Base-by-base conservation (phyloP, 1,140 invertebrate genomes). In the Pseudomyrmex dendroicus region DNA sequence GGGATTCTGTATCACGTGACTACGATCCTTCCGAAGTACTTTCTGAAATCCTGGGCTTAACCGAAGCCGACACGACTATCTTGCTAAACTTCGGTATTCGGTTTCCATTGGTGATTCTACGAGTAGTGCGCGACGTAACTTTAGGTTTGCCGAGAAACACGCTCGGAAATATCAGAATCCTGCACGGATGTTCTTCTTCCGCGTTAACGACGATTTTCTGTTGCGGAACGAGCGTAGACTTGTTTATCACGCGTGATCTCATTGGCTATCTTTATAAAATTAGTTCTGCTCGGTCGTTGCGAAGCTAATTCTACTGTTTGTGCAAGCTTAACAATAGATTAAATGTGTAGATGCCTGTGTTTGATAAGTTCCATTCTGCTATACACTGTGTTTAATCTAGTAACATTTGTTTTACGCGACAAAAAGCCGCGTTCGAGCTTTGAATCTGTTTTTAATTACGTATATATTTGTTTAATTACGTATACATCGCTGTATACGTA, bases 11-110 rank as follows among this genome's bases (percentile, higher is more conserved):
- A 25, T 46, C 46, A 59, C 54, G 52, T 78, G 64, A 78, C 63
- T 56, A 22, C 20, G 66, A 70, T 72, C 76, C 56, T 72, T 61
- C 50, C 13, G 13, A 77, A 25, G 62, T 57, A 77, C 62, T 67
- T 77, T 77, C 76, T 22, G n/a, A 80, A 72, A 80, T 80, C 76
- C 64, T 25, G 22, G 1, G 44, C 56, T 80, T 59, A 72, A 61
- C 22, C n/a, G 56, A 46, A 80, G 7, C 44, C 54, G 66, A 80
- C 44, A 61, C n/a, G 54, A 12, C 20, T 80, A 59, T 72, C 66
- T 80, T 35, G 22, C 20, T 57, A 59, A 78, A 80, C 76, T 80
- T 80, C 10, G 44, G 15, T 44, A 20, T 72, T 35, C 15, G 54
- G n/a, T 72, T 72, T 50, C 54, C 67, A 80, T 59, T 12, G 17